Conservation (phyloP, 2,888 invertebrate genomes). For the Phortica magna region DNA sequence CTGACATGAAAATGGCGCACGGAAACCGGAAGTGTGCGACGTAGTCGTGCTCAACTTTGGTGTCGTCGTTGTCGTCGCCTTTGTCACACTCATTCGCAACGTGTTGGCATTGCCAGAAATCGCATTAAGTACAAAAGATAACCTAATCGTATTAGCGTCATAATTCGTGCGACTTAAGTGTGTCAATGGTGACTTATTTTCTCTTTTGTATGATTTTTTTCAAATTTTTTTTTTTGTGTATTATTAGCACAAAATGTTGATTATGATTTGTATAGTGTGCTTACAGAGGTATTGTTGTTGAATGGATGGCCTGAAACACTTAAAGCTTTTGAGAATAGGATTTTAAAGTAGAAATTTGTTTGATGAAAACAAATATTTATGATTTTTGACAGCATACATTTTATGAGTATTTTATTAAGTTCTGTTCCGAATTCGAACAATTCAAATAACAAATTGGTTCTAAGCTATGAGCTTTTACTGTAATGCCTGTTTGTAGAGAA, state of each 20-base stretch:
- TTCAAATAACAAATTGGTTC: too few species aligned
- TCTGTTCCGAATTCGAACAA: too few species aligned
- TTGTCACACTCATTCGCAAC: background rate
- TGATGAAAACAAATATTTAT: too few species aligned
- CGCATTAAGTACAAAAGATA: constrained; percentile 67
- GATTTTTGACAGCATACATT: too few species aligned
- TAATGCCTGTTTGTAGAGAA: too few species aligned
- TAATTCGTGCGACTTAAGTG: constrained; percentile 54
- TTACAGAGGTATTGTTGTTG: background rate
- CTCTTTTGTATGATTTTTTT: background rate
- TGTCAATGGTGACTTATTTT: constrained; percentile 31
- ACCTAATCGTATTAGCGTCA: constrained; percentile 71
- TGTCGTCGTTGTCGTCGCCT: constrained; percentile 34
- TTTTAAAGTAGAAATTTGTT: background rate
- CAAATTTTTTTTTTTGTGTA: background rate
- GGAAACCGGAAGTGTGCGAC: constrained; percentile 60
- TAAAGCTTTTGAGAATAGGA: background rate
- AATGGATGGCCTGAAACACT: background rate
- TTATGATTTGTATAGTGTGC: background rate
- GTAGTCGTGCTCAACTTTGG: constrained; percentile 33
- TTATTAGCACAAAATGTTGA: background rate
- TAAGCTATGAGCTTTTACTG: too few species aligned
- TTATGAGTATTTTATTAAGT: too few species aligned
- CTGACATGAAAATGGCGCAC: constrained; percentile 66
- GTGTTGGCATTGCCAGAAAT: constrained; percentile 64